phyloP scores from a whole-genome alignment of 2,888 invertebrate species.

The Timema cristinae region DNA sequence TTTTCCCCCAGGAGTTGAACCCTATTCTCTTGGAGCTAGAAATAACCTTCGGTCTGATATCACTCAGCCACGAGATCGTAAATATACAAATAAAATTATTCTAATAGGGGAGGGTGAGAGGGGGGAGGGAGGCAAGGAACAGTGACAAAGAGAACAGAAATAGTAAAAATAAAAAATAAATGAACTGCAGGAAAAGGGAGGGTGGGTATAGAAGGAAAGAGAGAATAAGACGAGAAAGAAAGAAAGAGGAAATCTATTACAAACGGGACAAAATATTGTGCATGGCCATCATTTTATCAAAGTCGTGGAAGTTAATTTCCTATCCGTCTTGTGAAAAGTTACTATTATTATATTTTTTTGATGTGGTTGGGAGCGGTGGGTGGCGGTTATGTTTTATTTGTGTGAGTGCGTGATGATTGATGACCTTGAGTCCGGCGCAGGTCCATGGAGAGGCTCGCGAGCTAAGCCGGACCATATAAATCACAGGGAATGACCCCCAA shows the following conservation, averaged over 20 bases:
- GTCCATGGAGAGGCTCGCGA: too few relatives aligned
- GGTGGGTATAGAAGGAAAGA: background rate
- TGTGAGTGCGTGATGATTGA: too few relatives aligned
- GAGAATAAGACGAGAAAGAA: conserved; percentile 5
- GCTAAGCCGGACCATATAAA: too few relatives aligned
- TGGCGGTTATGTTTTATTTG: too few relatives aligned
- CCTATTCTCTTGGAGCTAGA: too few relatives aligned
- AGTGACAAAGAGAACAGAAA: background rate
- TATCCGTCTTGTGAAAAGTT: conserved; percentile 19
- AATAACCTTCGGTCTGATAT: too few relatives aligned
- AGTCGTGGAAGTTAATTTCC: conserved; percentile 30
- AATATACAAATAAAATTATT: too few relatives aligned
- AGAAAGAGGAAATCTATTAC: background rate
- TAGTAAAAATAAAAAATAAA: background rate
- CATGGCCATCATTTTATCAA: conserved; percentile 28
- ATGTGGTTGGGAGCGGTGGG: too few relatives aligned
- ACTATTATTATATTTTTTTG: background rate
- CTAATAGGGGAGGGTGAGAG: background rate
- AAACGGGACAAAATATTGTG: conserved; percentile 11
- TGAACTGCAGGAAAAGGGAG: background rate
- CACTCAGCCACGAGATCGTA: too few relatives aligned
- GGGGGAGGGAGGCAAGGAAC: background rate
- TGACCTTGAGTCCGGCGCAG: too few relatives aligned
- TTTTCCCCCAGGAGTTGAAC: too few relatives aligned
- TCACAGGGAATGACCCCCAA: too few relatives aligned